Conservation (phyloP, 1,140 invertebrate species). For the Zaprionus vittiger region DNA sequence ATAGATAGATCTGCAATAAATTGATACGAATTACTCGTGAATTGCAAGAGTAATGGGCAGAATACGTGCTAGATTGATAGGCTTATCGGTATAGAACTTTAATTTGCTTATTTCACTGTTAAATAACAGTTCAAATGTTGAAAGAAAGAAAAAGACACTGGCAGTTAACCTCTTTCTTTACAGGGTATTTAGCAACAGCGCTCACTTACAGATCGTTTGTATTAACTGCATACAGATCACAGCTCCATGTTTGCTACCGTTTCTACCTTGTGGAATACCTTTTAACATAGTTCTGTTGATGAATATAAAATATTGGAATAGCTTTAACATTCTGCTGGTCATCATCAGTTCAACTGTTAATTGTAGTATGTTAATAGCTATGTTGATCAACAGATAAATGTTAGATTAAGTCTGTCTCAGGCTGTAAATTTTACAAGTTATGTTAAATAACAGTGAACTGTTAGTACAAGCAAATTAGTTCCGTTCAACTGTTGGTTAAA, state of each 20-base stretch:
- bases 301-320: too few relatives aligned
- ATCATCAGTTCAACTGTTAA: too few relatives aligned
- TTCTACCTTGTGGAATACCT: neutral
- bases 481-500: too few relatives aligned
- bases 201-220: neutral
- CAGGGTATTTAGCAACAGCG: neutral
- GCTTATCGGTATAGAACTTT: neutral
- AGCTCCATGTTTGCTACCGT: neutral
- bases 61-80: neutral
- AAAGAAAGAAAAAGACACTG: neutral
- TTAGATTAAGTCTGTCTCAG: neutral
- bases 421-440: neutral
- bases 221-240: neutral
- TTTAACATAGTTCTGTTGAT: too few relatives aligned
- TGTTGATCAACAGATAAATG: neutral
- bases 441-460: too few relatives aligned
- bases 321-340: too few relatives aligned
- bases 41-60: neutral
- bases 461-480: too few relatives aligned
- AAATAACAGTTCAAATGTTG: neutral
- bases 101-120: neutral
- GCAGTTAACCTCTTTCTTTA: neutral
- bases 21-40: neutral
- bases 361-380: too few relatives aligned
- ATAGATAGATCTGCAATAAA: neutral